Base-by-base conservation (phyloP, 1,140 invertebrate species). In the Bombus haemorrhoidalis region DNA sequence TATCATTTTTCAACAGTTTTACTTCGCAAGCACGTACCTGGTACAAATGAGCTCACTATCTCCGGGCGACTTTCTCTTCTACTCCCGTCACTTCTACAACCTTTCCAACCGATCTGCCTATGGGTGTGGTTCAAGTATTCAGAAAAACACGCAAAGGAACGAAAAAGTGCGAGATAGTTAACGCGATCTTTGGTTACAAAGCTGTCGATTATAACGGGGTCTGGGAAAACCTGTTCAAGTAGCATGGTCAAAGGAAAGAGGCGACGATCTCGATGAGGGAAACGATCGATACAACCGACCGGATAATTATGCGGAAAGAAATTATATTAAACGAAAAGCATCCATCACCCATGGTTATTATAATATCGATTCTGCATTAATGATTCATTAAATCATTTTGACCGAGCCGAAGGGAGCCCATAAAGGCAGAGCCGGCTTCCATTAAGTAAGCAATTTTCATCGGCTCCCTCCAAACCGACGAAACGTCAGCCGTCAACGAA, bases 1-100 rank as follows among this genome's bases (percentile, higher is more conserved):
- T 92, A 93, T 93, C 91, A 93, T 93, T 93, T 93, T 93, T 94
- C 91, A 93, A 89, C 91, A 87, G 90, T 93, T 92, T 90, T 90
- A 92, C 88, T 90, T 90, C 69, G 73, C 87, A 87, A 86, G 85
- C 88, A 89, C 89, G 89, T 92, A 76, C 73, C 83, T 81, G 85
- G 87, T 91, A 93, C 90, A 93, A 93, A 93, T 91, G 91, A 92
- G 86, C 87, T 81, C 85, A 74, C 86, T 93, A 92, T 92, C 91
- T 90, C 82, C 72, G 78, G 81, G 66, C 77, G 87, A 87, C 82
- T 87, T 41, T 59, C 34, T 41, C 37, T 5, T 62, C 80, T 76
- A 71, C 75, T n/a, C n/a, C 71, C 72, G 87, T 73, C 72, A 6
- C 12, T 25, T 39, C 34, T 37, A 22, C 62, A 41, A 75, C 66